Evolutionary conservation across 2,797 vertebrate genomes (phyloP), one percentile per base, ranked within the genome.

Genomic region (Pelobates cultripes): DNA sequence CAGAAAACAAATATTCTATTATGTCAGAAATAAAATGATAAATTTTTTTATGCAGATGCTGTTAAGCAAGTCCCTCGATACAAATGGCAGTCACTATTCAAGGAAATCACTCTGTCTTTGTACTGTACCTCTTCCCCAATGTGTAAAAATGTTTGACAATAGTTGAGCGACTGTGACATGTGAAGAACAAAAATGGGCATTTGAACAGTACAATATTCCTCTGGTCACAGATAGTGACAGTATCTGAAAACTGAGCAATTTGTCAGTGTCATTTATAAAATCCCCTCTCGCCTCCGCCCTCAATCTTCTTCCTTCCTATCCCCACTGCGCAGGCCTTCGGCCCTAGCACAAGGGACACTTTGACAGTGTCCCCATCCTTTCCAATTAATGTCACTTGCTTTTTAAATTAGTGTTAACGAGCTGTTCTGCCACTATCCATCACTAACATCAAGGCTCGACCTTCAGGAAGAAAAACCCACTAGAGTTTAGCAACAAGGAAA

Each of bases 381-480:
- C 73, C 73, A 84, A 84, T 84, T 84, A 84, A 64, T 15, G 53
- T 84, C 82, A 84, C 77, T 84, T 74, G 77, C 73, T 72, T 84
- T 79, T 84, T 79, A 84, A 79, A 84, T 84, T 76, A 84, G 82
- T 79, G 77, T 76, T 84, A 80, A 84, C 77, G 82, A 84, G 82
- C 82, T 76, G 73, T 64, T 73, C 77, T 84, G 77, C 73, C 77
- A 79, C 68, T 66, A 76, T 84, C 73, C 68, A 84, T 84, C 82
- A 84, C 67, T 73, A 79, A 76, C 77, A 72, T 84, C 61, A 79
- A 76, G 82, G 51, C 60, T 45, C 13, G 77, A 76, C 82, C 82
- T 84, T 79, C 77, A 80, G 42, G 63, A 72, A 72, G 41, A 72
- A 79, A 79, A 68, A 71, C 45, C 68, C 67, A 83, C 61, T 64